Percentiles rank a stretch among this genome's conserved stretches.
These are phyloP conservation scores for Perdita meconis DNA, from an alignment of 2,888 invertebrate genomes.

Conservation along the genomic window DNA sequence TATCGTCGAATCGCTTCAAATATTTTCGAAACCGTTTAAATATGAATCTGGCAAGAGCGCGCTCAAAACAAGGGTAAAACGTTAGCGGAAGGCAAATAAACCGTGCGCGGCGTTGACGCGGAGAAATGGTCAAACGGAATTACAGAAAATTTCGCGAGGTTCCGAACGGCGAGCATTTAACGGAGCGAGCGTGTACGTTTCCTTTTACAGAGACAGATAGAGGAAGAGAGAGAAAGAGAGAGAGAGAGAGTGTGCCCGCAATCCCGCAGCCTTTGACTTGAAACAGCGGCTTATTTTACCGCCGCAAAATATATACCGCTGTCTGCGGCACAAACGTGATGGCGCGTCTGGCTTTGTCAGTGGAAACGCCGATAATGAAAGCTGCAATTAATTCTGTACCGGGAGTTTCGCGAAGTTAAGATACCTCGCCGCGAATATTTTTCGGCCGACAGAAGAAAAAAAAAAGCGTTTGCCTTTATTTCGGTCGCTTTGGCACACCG, in stretches of 20 bases:
- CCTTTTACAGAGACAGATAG: too few relatives aligned
- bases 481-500: constrained; percentile 24
- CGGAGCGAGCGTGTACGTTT: constrained; percentile 29
- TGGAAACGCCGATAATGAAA: constrained; percentile 57
- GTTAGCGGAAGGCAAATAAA: constrained; percentile 1
- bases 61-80: not conserved
- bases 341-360: constrained; percentile 48
- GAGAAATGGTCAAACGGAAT: constrained; percentile 34
- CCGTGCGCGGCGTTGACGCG: not conserved
- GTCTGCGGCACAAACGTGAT: constrained; percentile 26
- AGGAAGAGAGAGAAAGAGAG: too few relatives aligned
- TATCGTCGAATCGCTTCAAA: constrained; percentile 1
- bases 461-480: constrained; percentile 34
- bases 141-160: constrained; percentile 43
- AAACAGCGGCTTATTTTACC: constrained; percentile 58
- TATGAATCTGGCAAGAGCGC: not conserved
- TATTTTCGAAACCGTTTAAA: constrained; percentile 20
- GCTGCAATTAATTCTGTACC: constrained; percentile 58
- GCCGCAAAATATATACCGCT: constrained; percentile 35
- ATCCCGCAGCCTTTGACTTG: constrained; percentile 58
- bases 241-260: constrained; percentile 40
- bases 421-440: constrained; percentile 37
- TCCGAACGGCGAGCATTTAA: constrained; percentile 36
- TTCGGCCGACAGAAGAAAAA: not conserved
- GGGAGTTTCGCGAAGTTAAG: constrained; percentile 40